Evolutionary conservation across 2,797 vertebrate species (phyloP).

Genomic region (Rhinoraja longicauda): DNA sequence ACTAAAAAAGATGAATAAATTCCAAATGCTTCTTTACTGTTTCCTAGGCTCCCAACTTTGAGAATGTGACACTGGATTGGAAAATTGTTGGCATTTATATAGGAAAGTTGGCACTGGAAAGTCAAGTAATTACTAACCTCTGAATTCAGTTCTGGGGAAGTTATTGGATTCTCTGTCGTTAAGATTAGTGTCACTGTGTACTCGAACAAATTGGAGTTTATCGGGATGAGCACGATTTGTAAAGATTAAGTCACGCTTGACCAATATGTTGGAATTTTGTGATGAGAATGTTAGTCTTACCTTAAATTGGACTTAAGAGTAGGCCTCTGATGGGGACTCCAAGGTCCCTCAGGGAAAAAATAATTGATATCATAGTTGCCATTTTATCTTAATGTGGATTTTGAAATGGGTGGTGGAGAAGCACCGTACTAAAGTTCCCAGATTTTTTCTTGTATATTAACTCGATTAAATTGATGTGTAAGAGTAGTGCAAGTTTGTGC

Average conservation of each 20-base stretch:
- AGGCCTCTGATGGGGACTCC: neutral
- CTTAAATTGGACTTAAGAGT: too few relatives aligned
- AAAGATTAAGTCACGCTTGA: too few relatives aligned
- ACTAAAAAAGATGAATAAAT: neutral
- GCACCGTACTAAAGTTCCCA: neutral
- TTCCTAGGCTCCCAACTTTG: neutral
- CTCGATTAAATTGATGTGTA: neutral
- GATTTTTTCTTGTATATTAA: neutral
- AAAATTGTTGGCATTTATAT: neutral
- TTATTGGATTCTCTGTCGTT: neutral
- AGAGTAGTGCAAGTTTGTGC: neutral
- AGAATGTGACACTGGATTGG: neutral
- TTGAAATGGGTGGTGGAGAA: neutral
- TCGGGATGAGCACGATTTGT: neutral
- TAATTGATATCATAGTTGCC: neutral
- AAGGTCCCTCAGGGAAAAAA: neutral
- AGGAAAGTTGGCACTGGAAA: neutral
- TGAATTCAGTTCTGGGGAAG: neutral
- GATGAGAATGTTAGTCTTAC: too few relatives aligned
- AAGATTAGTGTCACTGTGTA: neutral
- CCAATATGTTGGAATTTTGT: too few relatives aligned
- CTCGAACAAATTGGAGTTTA: neutral
- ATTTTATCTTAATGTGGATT: neutral
- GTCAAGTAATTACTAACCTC: neutral
- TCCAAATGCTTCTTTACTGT: neutral